Evolutionary conservation across 2,113 vertebrate genomes (phyloP), one percentile per base, ranked within the genome.

Genomic region (Rhabdornis inornatus): DNA sequence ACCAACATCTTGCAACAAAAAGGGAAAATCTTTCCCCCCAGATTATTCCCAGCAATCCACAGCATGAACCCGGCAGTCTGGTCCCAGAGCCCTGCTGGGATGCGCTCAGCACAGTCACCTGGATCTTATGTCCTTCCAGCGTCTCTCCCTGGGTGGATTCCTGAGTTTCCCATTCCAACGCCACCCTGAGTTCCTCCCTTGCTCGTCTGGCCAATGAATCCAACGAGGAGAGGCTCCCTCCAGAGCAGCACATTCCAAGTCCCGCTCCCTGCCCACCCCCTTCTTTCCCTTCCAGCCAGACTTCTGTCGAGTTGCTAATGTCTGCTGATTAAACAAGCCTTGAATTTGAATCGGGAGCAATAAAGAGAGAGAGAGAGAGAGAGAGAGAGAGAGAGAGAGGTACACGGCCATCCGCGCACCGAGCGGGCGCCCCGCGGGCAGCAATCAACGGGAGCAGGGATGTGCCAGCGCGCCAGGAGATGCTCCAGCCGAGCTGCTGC

Each of bases 241-340:
- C 97, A 66, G 86, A 96, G 95, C 90, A 81, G 24, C 53, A 85
- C 85, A 39, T 77, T 84, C 77, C 44, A 22, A 94, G 47, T 31
- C 85, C 57, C 85, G 15, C 77, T 92, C 91, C 47, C 6, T 16
- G 33, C 61, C 97, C 78, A 71, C 39, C 47, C 35, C 33, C 49
- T 88, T 83, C 53, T 64, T 74, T 88, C 79, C 79, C 91, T 83
- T 90, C 52, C 85, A 90, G 83, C 71, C 77, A 97, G 95, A 97
- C 95, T 97, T 96, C 97, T 97, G 96, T 97, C 98, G 98, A 90
- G 91, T 86, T 86, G 89, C 94, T 98, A 98, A 98, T 97, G 97
- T 97, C 97, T 97, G 97, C 97, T 98, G 98, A 98, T 98, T 98
- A 98, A 98, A 98, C 97, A 98, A 95, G 89, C 95, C 95, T 92